These are phyloP conservation scores for Zenarchopterus dispar DNA, from an alignment of 2,797 vertebrate genomes.

Conservation along the genomic window DNA sequence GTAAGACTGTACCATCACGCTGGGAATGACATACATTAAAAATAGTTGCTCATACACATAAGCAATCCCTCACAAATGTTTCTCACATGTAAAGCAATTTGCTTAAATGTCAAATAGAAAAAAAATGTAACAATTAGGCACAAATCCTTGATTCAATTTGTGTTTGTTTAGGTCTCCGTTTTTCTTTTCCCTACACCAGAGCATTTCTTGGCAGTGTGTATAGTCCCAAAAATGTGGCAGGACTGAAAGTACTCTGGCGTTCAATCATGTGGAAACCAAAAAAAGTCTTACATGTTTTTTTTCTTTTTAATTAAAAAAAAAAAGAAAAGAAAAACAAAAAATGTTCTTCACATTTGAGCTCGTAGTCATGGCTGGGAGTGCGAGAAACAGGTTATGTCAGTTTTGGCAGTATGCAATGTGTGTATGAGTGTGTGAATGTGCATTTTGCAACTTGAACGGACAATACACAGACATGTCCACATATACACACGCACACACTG, in stretches of 20 bases:
- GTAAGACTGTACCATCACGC: slow-evolving; percentile 88
- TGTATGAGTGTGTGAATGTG: slow-evolving; percentile 80
- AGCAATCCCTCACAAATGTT: slow-evolving; percentile 87
- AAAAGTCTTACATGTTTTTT: slow-evolving; percentile 68
- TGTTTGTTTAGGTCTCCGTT: slow-evolving; percentile 76
- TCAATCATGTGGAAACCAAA: slow-evolving; percentile 78
- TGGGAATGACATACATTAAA: slow-evolving; percentile 88
- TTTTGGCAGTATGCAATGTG: slow-evolving; percentile 86
- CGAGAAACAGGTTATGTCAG: slow-evolving; percentile 85
- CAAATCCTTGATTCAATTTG: slow-evolving; percentile 86
- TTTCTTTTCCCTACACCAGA: slow-evolving; percentile 61
- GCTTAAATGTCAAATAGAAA: slow-evolving; percentile 87
- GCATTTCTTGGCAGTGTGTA: slow-evolving; percentile 82
- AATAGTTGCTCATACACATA: slow-evolving; percentile 86
- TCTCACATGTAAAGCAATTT: slow-evolving; percentile 86
- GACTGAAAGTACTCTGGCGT: slow-evolving; percentile 75
- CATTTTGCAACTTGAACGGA: slow-evolving; percentile 80
- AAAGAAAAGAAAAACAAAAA: slow-evolving; percentile 36
- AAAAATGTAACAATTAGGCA: slow-evolving; percentile 89
- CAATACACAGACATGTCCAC: slow-evolving; percentile 80
- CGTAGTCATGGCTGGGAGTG: slow-evolving; percentile 86
- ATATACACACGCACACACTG: slow-evolving; percentile 65
- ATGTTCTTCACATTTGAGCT: slow-evolving; percentile 89
- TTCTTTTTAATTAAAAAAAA: slow-evolving; percentile 11
- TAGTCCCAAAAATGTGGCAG: slow-evolving; percentile 79